A percentile compares a stretch with the other conserved stretches of the same genome.
phyloP scores from a whole-genome alignment of 2,888 invertebrate species.

The Xanthia icteritia region DNA sequence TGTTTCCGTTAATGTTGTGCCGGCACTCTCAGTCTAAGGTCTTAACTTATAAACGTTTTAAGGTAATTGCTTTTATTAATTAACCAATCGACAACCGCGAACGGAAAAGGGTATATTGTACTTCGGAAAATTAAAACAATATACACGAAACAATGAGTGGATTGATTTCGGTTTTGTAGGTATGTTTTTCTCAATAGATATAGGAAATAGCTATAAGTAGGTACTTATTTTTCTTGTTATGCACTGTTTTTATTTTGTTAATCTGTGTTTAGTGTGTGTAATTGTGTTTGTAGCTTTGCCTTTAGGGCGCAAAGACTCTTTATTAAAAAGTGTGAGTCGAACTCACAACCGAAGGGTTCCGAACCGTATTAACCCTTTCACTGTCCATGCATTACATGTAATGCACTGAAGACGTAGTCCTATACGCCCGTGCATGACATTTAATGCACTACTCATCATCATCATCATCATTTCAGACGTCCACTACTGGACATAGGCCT shows the following conservation, averaged over 20 bases:
- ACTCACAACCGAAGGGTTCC: no score
- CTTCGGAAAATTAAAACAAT: constrained; percentile 23
- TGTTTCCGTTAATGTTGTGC: background rate
- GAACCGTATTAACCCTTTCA: no score
- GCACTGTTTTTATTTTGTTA: background rate
- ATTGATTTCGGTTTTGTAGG: background rate
- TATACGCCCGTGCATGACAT: no score
- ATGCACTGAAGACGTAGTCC: no score
- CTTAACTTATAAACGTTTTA: constrained; percentile 19
- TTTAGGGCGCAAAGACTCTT: background rate
- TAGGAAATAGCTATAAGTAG: background rate
- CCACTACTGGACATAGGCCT: no score
- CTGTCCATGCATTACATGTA: no score
- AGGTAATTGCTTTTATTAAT: constrained; percentile 41
- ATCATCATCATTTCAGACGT: no score
- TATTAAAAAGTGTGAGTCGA: background rate
- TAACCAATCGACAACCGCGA: constrained; percentile 11
- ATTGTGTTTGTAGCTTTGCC: background rate
- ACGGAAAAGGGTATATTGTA: background rate
- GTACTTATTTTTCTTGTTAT: background rate
- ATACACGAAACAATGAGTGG: background rate
- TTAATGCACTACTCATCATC: no score
- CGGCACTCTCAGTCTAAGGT: constrained; percentile 1
- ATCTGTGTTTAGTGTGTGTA: no score
- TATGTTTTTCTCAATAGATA: background rate